Base-by-base conservation (phyloP, 2,797 vertebrate genomes). In the Leptoclinus maculatus region DNA sequence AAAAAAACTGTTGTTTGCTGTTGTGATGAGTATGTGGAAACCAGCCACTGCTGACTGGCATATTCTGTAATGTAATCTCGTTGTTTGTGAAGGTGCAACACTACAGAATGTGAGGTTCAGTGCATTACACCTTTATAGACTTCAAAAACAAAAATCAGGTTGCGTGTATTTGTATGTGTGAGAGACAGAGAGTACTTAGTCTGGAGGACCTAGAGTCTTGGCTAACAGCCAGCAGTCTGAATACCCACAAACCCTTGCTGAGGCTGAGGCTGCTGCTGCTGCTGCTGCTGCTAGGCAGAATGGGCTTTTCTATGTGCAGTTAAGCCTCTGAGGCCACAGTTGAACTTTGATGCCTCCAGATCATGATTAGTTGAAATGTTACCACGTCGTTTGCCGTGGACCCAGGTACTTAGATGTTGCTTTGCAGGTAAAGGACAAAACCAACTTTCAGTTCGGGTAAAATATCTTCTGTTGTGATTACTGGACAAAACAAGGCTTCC, bases 221-320 rank as follows among this genome's bases (percentile, higher is more conserved):
- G 81, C 69, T 43, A 29, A 51, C 57, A 67, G 81, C 85, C 88
- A 88, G 43, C 54, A 60, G 77, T 74, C 71, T 81, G 69, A 45
- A 76, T 75, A 90, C 79, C 83, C 74, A 78, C 51, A 84, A 87
- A 83, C 60, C 64, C 11, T 82, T 81, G 77, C 72, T 79, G 62
- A 58, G 60, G 53, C 65, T 32, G n/a, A n/a, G n/a, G 29, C 29
- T 70, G 53, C 66, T 84, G 84, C 78, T 85, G 69, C 80, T 32
- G 29, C 29, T 70, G 53, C 66, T 84, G 84, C 78, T 85, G 69
- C 80, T 69, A 56, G 81, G 78, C 84, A 89, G 78, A 85, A 65
- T 47, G 38, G 14, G 39, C 47, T 71, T 74, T 75, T 74, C 5
- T 14, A 38, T 74, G 62, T 67, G 34, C 70, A 87, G 53, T 69